Evolutionary conservation across 2,113 vertebrate genomes (phyloP).

Genomic region (Strix uralensis): DNA sequence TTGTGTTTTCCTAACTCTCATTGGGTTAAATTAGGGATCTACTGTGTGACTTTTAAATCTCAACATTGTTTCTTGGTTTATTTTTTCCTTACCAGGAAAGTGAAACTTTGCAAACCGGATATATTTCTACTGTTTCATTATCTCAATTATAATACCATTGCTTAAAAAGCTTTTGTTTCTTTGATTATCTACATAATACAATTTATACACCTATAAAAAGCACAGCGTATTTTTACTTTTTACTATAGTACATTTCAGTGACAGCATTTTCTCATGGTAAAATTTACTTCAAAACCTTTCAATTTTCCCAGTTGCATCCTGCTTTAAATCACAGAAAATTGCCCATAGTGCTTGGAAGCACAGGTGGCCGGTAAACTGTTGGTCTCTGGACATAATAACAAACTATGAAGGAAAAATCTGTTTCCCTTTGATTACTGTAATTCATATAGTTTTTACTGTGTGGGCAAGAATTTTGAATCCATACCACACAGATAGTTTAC

Average conservation of each 20-base stretch:
- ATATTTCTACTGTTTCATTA: not conserved
- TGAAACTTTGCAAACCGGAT: not conserved
- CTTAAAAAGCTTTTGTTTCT: not conserved
- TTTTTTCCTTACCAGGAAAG: not conserved
- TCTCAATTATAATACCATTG: not conserved
- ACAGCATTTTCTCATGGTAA: not conserved
- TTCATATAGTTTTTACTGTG: not conserved
- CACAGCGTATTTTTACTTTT: not conserved
- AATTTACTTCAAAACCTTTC: not conserved
- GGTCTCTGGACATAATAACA: not conserved
- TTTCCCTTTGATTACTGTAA: conserved; percentile 2
- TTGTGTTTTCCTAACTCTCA: not conserved
- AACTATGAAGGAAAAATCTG: not conserved
- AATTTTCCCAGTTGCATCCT: not conserved
- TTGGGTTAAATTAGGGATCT: not conserved
- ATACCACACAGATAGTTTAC: not conserved
- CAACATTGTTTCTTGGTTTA: not conserved
- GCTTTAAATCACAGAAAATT: conserved; percentile 37
- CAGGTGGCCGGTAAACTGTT: not conserved
- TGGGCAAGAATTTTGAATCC: not conserved
- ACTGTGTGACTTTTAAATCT: not conserved
- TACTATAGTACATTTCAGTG: not conserved
- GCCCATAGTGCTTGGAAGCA: not conserved
- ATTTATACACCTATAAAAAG: not conserved
- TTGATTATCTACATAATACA: not conserved